phyloP scores from a whole-genome alignment of 2,113 vertebrate genomes.

The Myotis yumanensis region DNA sequence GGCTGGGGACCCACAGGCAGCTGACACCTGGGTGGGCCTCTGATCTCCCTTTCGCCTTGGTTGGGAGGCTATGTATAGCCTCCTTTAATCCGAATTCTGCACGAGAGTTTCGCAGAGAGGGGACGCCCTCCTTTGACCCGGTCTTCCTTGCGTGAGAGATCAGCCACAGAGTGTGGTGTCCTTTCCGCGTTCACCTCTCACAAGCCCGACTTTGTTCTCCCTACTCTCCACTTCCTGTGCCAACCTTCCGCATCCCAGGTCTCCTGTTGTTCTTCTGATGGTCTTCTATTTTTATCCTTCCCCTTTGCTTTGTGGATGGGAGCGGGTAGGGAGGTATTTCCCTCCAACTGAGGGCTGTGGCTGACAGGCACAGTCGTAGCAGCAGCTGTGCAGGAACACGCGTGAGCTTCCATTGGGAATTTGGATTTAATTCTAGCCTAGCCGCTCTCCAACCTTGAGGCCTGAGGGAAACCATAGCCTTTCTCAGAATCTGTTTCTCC shows the following conservation, averaged over 20 bases:
- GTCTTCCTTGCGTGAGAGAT: neutral
- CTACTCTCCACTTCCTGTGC: neutral
- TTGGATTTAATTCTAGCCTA: neutral
- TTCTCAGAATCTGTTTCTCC: neutral
- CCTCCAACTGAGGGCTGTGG: neutral
- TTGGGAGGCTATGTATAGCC: neutral
- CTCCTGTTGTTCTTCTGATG: neutral
- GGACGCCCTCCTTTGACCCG: neutral
- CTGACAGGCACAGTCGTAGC: neutral
- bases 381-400: neutral
- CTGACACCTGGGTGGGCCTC: neutral
- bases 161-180: neutral
- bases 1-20: neutral
- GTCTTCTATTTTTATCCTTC: neutral
- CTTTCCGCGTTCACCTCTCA: neutral
- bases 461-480: neutral
- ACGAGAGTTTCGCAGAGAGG: neutral
- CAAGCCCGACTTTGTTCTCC: neutral
- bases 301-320: neutral
- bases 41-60: constrained; percentile 25
- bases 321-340: neutral
- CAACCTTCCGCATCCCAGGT: neutral
- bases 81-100: constrained; percentile 17
- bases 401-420: rapidly evolving
- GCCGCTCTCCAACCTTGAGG: neutral